Conservation (phyloP, 2,888 invertebrate genomes). For the Leucoptera coffeella region DNA sequence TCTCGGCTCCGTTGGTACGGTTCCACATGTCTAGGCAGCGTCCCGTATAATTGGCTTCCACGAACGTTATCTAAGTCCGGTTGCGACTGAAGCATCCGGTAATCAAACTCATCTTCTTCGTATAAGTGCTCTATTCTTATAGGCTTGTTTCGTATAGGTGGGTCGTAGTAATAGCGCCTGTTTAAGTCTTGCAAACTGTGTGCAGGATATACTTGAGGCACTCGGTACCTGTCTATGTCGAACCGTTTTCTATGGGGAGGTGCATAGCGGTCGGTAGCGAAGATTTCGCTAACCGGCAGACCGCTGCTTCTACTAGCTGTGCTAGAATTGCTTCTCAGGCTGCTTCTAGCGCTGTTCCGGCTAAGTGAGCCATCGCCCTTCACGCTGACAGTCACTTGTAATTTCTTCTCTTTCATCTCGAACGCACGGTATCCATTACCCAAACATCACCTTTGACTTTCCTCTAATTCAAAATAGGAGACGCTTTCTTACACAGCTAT, state of each 20-base stretch:
- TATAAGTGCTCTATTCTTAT: neutral
- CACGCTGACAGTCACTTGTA: constrained; percentile 41
- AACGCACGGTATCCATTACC: constrained; percentile 7
- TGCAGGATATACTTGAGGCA: constrained; percentile 30
- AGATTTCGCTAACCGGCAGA: constrained; percentile 35
- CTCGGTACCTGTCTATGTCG: constrained; percentile 31
- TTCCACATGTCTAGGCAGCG: constrained; percentile 2
- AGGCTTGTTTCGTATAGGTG: constrained; percentile 2
- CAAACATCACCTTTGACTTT: constrained; percentile 12
- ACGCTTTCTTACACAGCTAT: too few relatives aligned
- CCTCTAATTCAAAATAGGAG: constrained; percentile 13
- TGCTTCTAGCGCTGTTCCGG: constrained; percentile 30
- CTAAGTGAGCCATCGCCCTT: constrained; percentile 39
- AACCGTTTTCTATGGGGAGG: constrained; percentile 33
- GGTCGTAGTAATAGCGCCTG: constrained; percentile 23
- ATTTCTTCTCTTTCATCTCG: constrained; percentile 40
- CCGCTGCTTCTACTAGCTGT: constrained; percentile 23
- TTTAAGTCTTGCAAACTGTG: constrained; percentile 34
- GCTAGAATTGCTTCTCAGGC: constrained; percentile 32
- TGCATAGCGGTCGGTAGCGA: constrained; percentile 32
- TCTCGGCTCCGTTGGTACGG: constrained; percentile 12
- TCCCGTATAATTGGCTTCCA: constrained; percentile 1
- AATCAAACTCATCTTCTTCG: neutral
- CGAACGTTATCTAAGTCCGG: neutral
- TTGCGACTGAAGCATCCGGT: neutral